Evolutionary conservation across 2,797 vertebrate species (phyloP), one percentile per base, ranked within the genome.

Genomic region (Urosaurus nigricauda): DNA sequence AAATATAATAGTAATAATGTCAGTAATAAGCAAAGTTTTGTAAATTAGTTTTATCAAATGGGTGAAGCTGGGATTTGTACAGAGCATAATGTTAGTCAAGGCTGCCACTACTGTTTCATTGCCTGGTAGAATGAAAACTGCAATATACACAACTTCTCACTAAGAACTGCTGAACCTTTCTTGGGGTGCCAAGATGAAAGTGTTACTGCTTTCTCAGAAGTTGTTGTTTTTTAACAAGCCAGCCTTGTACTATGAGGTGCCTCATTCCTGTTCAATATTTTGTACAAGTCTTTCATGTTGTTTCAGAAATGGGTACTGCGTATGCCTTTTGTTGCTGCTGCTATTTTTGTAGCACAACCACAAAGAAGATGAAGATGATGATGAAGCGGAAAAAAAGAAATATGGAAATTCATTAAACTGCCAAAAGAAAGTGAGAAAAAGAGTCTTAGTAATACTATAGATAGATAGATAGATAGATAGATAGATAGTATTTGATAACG

Each of bases 171-270:
- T 16, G 29, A 26, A 19, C n/a, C 60, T 86, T 86, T 84, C 43
- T 43, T 80, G 78, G 65, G 70, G 19, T 84, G 77, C 53, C 16
- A 32, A 84, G 53, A 89, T 85, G 65, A 85, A 73, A 89, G 77
- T 17, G n/a, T 14, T 58, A 26, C 83, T 51, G 37, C 51, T 35
- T 85, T 85, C 83, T 89, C 51, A 79, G 83, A 84, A 84, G 63
- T 29, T 89, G 88, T 85, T 77, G 51, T 65, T 89, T 89, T 68
- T 85, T 89, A 89, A 85, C 79, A 68, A 85, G 88, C 88, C 9
- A 3, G 7, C 32, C 82, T 84, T 58, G 51, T 84, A 78, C 60
- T 84, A 58, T 43, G 21, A 53, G 63, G 82, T 79, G 85, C n/a
- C 53, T 79, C 77, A 73, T 84, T 80, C 51, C 77, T 73, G 51